Base-by-base conservation (phyloP, 2,888 invertebrate genomes). In the Ecdyonurus torrentis region DNA sequence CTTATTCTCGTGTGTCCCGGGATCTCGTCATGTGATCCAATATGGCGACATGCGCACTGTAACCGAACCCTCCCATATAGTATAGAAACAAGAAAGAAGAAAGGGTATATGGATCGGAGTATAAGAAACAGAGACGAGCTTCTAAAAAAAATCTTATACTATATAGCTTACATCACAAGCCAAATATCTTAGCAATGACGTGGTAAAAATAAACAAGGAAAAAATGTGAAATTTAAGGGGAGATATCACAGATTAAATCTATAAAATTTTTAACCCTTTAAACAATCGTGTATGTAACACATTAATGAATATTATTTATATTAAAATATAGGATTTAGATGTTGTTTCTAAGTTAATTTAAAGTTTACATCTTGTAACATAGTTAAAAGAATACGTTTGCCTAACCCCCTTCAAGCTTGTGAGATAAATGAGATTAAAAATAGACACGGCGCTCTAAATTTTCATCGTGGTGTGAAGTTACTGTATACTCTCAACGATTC, bases 1-100 rank as follows among this genome's bases (percentile, higher is more conserved):
- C n/a, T n/a, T n/a, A n/a, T n/a, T n/a, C n/a, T 5, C 37, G 15
- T 37, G 37, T 10, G 37, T 15, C 37, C 22, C 22, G 24, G 25
- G 20, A 15, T 1, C 53, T 23, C 25, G 61, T 55, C 61, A 61
- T 55, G 61, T 25, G 61, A 61, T 53, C 55, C 55, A 25, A 55
- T 20, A 61, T 61, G 61, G 61, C 61, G 58, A 20, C 22, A 37
- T 61, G 61, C 25, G 61, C 37, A 19, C 55, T 61, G 61, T 25
- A 61, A 61, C 55, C 15, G 61, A 61, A 25, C 24, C 61, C 61
- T 53, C 61, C 61, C 61, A 53, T 53, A 22, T 18, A 19, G 25
- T 5, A 22, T 2, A 15, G 61, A 23, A 23, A n/a, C 24, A 24
- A 15, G 24, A 59, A 19, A n/a, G 55, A 24, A 20, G 19, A 25